Evolutionary conservation across 2,797 vertebrate genomes (phyloP).

Genomic region (Artibeus lituratus): DNA sequence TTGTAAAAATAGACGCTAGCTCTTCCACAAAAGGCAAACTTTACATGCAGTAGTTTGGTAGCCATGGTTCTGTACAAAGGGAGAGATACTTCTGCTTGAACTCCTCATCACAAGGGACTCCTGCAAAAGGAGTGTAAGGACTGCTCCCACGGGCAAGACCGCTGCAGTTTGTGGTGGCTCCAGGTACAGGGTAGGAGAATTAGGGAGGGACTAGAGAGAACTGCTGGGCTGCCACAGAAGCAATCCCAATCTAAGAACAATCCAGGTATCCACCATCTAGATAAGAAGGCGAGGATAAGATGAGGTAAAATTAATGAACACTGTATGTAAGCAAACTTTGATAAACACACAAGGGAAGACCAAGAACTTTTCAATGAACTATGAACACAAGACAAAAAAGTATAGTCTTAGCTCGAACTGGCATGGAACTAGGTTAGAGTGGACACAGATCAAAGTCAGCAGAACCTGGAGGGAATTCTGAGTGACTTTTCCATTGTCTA

Average conservation of each 20-base stretch:
- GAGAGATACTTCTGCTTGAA: neutral
- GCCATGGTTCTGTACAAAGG: neutral
- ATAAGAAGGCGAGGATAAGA: neutral
- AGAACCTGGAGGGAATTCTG: neutral
- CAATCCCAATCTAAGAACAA: neutral
- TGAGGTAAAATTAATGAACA: neutral
- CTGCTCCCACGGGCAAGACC: neutral
- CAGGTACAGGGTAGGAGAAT: neutral
- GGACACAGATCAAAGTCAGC: neutral
- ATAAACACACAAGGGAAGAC: neutral
- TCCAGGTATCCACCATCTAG: neutral
- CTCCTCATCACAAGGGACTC: neutral
- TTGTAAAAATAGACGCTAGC: neutral
- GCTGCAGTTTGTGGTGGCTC: neutral
- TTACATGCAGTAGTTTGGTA: neutral
- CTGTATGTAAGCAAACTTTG: neutral
- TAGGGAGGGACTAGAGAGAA: neutral
- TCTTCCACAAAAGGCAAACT: neutral
- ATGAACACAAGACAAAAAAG: neutral
- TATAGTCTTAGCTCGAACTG: neutral
- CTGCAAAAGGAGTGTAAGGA: neutral
- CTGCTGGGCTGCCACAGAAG: neutral
- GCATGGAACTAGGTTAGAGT: neutral
- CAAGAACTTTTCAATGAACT: neutral
- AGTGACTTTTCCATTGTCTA: neutral